Percentiles rank a stretch among this genome's conserved stretches.
Evolutionary conservation across 2,797 vertebrate genomes (phyloP).

Genomic region (Mionectes olivaceus): DNA sequence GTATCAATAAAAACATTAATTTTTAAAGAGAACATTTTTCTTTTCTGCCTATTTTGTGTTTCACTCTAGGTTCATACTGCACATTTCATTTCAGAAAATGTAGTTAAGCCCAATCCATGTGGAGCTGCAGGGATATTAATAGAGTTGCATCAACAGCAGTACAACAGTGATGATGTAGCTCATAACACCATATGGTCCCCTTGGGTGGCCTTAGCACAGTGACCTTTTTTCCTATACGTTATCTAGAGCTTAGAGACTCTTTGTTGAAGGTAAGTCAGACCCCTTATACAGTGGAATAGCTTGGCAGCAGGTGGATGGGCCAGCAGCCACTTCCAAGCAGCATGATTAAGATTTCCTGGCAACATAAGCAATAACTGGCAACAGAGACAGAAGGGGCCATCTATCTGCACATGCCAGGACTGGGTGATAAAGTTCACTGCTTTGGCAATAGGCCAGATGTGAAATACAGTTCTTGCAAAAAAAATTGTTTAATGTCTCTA

Average conservation of each 20-base stretch:
- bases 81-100: not conserved
- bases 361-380: conserved; percentile 56
- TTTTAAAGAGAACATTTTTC: not conserved
- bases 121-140: not conserved
- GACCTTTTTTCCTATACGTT: not conserved
- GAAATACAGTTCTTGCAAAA: not conserved
- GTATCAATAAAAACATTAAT: not conserved
- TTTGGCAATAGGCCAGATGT: not conserved
- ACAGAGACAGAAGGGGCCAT: conserved; percentile 62
- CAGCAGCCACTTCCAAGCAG: conserved; percentile 48
- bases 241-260: not conserved
- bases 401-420: conserved; percentile 38
- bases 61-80: not conserved
- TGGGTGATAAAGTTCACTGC: conserved; percentile 59
- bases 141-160: not conserved
- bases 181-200: conserved; percentile 8
- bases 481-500: not conserved
- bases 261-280: not conserved
- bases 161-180: not conserved
- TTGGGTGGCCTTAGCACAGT: not conserved
- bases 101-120: not conserved
- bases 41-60: not conserved
- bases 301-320: conserved; percentile 42
- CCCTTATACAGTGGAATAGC: not conserved
- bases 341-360: conserved; percentile 73